phyloP scores from a whole-genome alignment of 2,888 invertebrate genomes.

The Molanna angustata region DNA sequence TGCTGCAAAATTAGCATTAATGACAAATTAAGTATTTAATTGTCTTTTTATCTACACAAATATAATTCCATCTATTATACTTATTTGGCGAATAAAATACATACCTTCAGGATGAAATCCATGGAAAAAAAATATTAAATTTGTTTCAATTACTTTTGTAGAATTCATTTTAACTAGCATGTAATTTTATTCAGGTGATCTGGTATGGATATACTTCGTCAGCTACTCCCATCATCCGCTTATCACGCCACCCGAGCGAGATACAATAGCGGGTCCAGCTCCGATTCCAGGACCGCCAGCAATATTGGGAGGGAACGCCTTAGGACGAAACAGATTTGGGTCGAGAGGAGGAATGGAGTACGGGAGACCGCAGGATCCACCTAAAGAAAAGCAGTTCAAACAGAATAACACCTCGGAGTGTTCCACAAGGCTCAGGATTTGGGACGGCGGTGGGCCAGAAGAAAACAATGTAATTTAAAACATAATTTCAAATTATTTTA shows the following conservation, averaged over 20 bases:
- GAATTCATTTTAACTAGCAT: too few relatives aligned
- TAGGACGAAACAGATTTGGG: slow-evolving; percentile 2
- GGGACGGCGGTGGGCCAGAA: slow-evolving; percentile 65
- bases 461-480: slow-evolving; percentile 41
- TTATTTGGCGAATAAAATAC: too few relatives aligned
- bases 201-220: slow-evolving; percentile 85
- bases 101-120: too few relatives aligned
- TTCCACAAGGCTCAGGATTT: slow-evolving; percentile 69
- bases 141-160: too few relatives aligned
- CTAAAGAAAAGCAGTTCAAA: slow-evolving; percentile 30
- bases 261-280: slow-evolving; percentile 39
- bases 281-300: slow-evolving; percentile 22
- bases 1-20: too few relatives aligned
- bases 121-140: too few relatives aligned
- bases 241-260: slow-evolving; percentile 58
- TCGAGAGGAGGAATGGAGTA: slow-evolving; percentile 39
- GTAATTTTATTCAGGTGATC: slow-evolving; percentile 58
- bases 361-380: slow-evolving; percentile 35
- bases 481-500: too few relatives aligned
- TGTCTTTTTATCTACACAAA: too few relatives aligned
- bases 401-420: slow-evolving; percentile 46
- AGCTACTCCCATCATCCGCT: slow-evolving; percentile 80
- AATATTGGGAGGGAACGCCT: not conserved
- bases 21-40: too few relatives aligned
- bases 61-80: too few relatives aligned